Evolutionary conservation across 2,888 invertebrate species (phyloP).

Genomic region (Rhabditoides inermis): DNA sequence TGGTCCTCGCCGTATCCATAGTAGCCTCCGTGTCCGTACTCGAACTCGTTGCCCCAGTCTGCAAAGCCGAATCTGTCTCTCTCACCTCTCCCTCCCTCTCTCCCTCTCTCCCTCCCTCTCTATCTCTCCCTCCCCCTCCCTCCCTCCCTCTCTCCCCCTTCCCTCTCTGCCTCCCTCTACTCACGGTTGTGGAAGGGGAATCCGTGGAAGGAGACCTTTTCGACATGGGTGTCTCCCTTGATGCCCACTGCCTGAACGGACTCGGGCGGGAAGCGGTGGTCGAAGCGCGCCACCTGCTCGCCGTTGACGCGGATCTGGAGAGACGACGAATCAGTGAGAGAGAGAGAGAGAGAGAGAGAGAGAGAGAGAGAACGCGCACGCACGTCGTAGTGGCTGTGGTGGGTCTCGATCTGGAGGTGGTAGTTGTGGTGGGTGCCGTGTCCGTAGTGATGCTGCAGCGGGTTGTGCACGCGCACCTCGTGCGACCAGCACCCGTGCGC

Average conservation of each 20-base stretch:
- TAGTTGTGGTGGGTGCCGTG: slow-evolving; percentile 24
- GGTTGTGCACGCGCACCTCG: slow-evolving; percentile 27
- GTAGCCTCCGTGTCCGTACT: slow-evolving; percentile 35
- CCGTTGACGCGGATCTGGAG: slow-evolving; percentile 33
- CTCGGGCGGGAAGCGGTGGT: slow-evolving; percentile 26
- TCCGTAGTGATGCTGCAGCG: slow-evolving; percentile 25
- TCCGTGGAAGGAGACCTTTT: slow-evolving; percentile 28
- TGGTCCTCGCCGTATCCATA: slow-evolving; percentile 32
- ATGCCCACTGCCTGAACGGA: slow-evolving; percentile 32
- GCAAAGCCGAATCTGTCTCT: neutral
- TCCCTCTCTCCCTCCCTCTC: slow-evolving; percentile 16
- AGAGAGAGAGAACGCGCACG: slow-evolving; percentile 2
- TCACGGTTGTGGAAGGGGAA: slow-evolving; percentile 18
- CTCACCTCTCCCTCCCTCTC: neutral
- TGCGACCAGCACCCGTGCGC: no score
- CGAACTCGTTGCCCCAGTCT: slow-evolving; percentile 1
- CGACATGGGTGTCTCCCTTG: slow-evolving; percentile 24
- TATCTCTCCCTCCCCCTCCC: slow-evolving; percentile 5
- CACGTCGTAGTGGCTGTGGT: slow-evolving; percentile 29
- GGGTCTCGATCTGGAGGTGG: slow-evolving; percentile 24
- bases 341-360: neutral
- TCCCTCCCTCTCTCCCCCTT: slow-evolving; percentile 1
- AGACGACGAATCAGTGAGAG: neutral
- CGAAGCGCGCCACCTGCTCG: slow-evolving; percentile 25
- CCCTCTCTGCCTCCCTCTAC: slow-evolving; percentile 16